Conservation (phyloP, 2,888 invertebrate species). For the Corbicula japonica region DNA sequence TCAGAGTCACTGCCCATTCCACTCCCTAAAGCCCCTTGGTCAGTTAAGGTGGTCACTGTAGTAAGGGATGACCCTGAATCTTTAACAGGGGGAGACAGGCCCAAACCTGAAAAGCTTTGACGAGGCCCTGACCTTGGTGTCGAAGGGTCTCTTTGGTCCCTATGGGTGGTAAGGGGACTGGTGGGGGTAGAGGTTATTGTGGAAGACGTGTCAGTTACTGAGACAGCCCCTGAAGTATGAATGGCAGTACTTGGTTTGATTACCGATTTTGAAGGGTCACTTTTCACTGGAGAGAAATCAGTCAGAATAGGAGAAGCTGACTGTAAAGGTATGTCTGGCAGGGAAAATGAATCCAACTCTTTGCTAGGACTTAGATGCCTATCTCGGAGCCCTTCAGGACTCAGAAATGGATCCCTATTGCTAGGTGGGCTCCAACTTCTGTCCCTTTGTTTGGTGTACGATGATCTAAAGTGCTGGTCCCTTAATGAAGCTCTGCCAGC, state of each 20-base stretch:
- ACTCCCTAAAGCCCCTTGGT: slow-evolving; percentile 17
- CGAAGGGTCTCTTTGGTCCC: slow-evolving; percentile 32
- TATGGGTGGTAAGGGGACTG: slow-evolving; percentile 40
- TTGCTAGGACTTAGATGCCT: slow-evolving; percentile 11
- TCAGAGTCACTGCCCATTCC: slow-evolving; percentile 21
- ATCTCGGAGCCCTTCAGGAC: slow-evolving; percentile 25
- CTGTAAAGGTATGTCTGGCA: slow-evolving; percentile 40
- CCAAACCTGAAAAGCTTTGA: not conserved
- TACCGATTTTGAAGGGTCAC: too few species aligned
- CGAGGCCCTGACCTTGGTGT: slow-evolving; percentile 1
- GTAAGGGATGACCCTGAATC: slow-evolving; percentile 42
- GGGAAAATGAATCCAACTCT: slow-evolving; percentile 29
- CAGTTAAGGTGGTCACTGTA: slow-evolving; percentile 33
- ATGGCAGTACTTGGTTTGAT: slow-evolving; percentile 16
- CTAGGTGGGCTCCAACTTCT: slow-evolving; percentile 45
- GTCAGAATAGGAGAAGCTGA: too few species aligned
- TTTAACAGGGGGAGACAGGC: slow-evolving; percentile 49
- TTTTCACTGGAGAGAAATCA: too few species aligned
- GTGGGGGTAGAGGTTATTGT: slow-evolving; percentile 36
- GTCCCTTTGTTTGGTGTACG: slow-evolving; percentile 35
- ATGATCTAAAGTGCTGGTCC: slow-evolving; percentile 13
- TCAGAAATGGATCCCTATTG: slow-evolving; percentile 29
- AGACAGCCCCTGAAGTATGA: not conserved
- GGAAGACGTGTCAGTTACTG: slow-evolving; percentile 44
- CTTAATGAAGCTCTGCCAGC: slow-evolving; percentile 9